Conservation (phyloP, 2,113 vertebrate species). For the Psilopogon haemacephalus region DNA sequence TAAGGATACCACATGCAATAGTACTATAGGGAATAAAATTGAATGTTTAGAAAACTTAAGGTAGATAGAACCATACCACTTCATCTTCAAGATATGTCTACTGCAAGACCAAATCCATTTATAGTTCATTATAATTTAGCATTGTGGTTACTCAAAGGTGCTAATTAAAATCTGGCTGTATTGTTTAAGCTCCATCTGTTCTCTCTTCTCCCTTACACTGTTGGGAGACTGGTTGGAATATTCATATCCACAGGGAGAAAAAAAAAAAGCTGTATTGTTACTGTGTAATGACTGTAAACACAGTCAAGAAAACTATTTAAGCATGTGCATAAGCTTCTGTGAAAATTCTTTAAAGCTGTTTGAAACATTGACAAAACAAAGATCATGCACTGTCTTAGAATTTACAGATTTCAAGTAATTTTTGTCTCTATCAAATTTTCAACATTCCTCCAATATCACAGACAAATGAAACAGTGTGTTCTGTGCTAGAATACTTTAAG, state of each 20-base stretch:
- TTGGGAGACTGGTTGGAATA: background rate
- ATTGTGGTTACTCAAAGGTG: background rate
- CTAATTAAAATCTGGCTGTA: conserved; percentile 13
- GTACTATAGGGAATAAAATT: background rate
- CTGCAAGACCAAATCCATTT: background rate
- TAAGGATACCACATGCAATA: background rate
- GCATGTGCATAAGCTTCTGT: background rate
- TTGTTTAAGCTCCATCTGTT: background rate
- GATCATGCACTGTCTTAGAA: background rate
- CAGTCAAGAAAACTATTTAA: background rate
- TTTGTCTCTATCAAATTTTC: background rate
- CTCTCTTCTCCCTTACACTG: background rate
- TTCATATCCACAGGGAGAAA: background rate
- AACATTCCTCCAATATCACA: background rate
- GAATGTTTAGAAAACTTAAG: background rate
- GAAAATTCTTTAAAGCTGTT: background rate
- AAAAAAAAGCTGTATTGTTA: background rate
- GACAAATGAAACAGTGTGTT: background rate
- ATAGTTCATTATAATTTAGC: background rate
- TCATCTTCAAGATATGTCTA: background rate
- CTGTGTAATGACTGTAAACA: background rate
- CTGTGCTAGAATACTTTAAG: background rate
- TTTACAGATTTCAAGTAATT: background rate
- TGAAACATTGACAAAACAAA: background rate
- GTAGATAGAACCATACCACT: background rate